Percentiles rank a stretch among this genome's conserved stretches.
These are phyloP conservation scores for Carduelis carduelis DNA, from an alignment of 2,797 vertebrate genomes.

Conservation along the genomic window DNA sequence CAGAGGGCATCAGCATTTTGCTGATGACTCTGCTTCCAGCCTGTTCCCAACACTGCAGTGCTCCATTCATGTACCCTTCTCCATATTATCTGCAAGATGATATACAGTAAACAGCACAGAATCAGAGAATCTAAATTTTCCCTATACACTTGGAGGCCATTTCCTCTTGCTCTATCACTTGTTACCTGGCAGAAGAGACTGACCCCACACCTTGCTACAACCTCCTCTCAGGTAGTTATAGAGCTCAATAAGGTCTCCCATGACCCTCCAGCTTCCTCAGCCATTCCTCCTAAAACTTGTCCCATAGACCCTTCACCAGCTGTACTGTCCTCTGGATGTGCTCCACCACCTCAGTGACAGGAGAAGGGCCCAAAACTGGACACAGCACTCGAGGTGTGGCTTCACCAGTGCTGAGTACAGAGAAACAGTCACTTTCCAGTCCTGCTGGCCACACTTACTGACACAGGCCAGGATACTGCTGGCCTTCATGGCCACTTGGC, in stretches of 20 bases:
- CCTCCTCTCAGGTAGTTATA: neutral
- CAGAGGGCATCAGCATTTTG: neutral
- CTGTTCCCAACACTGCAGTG: neutral
- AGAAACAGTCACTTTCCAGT: neutral
- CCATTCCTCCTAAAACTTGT: neutral
- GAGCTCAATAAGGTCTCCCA: neutral
- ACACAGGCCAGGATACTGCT: neutral
- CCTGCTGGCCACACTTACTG: neutral
- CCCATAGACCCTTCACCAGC: neutral
- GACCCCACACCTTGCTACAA: neutral
- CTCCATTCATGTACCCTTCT: neutral
- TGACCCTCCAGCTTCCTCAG: neutral
- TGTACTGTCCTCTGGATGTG: neutral
- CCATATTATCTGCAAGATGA: neutral
- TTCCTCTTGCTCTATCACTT: neutral
- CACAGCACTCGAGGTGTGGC: neutral
- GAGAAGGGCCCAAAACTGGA: neutral
- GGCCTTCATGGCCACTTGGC: neutral
- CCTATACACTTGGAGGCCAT: neutral
- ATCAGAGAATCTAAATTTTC: neutral
- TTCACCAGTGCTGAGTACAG: neutral
- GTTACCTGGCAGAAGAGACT: neutral
- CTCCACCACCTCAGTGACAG: neutral
- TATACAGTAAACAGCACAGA: neutral
- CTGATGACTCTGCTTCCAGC: neutral